Conservation (phyloP, 2,888 invertebrate genomes). For the Cremastinae sp. region DNA sequence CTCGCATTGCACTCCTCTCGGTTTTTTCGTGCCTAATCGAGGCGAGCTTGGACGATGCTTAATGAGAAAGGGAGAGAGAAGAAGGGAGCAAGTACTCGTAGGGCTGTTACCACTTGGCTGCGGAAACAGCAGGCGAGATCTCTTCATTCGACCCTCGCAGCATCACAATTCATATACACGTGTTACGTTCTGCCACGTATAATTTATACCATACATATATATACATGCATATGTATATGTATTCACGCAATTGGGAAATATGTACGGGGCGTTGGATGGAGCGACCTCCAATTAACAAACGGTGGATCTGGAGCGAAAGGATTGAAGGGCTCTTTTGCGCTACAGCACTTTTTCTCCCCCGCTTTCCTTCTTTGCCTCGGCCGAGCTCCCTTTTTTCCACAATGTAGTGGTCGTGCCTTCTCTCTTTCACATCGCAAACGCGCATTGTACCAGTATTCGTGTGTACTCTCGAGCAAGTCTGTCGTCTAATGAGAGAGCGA, state of each 20-base stretch:
- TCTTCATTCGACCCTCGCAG: conserved; percentile 32
- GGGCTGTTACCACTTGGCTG: conserved; percentile 45
- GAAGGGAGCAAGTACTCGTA: conserved; percentile 18
- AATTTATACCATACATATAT: conserved; percentile 2
- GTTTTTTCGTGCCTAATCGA: conserved; percentile 31
- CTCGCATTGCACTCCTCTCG: not conserved
- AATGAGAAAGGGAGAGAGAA: conserved; percentile 35
- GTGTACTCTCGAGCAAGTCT: conserved; percentile 44
- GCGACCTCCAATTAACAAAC: conserved; percentile 78
- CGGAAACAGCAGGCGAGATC: conserved; percentile 34
- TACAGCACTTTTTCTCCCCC: conserved; percentile 58
- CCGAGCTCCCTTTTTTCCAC: conserved; percentile 58
- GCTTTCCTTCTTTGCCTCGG: conserved; percentile 47
- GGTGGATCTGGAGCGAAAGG: conserved; percentile 77
- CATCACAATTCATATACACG: conserved; percentile 40
- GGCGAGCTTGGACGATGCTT: conserved; percentile 19
- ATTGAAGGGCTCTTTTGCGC: conserved; percentile 74
- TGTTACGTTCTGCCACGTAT: conserved; percentile 25
- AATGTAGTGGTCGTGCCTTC: conserved; percentile 24
- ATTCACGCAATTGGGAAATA: not conserved
- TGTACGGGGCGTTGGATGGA: conserved; percentile 33
- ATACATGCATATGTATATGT: conserved; percentile 4
- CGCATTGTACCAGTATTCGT: conserved; percentile 11
- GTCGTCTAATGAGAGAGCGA: conserved; percentile 69
- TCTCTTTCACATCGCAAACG: conserved; percentile 23